Evolutionary conservation across 35 echinoderm and acorn worm species (phyloP).

Genomic region (Chiridota heheva): DNA sequence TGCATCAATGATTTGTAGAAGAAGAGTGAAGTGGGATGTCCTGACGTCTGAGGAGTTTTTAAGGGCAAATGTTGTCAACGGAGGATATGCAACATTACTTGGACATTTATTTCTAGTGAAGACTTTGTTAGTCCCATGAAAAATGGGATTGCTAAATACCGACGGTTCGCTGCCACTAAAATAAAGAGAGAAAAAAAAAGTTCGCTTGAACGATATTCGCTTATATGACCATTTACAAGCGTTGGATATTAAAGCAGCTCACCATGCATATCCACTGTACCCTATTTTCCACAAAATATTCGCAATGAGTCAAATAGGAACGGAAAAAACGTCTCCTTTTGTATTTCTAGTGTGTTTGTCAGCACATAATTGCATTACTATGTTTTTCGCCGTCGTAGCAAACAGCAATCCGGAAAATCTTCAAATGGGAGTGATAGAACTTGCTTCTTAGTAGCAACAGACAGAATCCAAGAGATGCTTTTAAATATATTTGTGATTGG

Average conservation of each 20-base stretch:
- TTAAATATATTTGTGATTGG: conserved; percentile 56
- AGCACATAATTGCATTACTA: conserved; percentile 54
- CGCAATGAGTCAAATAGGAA: conserved; percentile 52
- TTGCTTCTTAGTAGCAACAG: too few relatives aligned
- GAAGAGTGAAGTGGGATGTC: neutral
- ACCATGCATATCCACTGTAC: conserved; percentile 6
- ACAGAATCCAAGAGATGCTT: neutral
- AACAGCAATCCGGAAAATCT: conserved; percentile 50
- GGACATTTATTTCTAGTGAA: conserved; percentile 64
- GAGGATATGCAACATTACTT: conserved; percentile 50
- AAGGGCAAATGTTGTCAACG: conserved; percentile 13
- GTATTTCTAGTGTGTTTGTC: conserved; percentile 86
- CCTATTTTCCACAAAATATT: conserved; percentile 18
- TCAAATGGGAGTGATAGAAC: conserved; percentile 39
- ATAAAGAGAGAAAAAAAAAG: neutral
- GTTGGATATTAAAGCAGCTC: neutral
- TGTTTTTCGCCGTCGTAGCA: conserved; percentile 80
- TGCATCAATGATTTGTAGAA: neutral
- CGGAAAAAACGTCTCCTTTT: conserved; percentile 50
- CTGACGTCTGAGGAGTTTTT: neutral
- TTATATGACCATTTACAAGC: conserved; percentile 37
- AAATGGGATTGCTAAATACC: conserved; percentile 35
- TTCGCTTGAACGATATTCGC: conserved; percentile 5
- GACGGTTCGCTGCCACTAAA: neutral
- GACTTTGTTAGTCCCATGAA: conserved; percentile 49